Conservation (phyloP, 2,888 invertebrate genomes). For the Euphydryas editha region DNA sequence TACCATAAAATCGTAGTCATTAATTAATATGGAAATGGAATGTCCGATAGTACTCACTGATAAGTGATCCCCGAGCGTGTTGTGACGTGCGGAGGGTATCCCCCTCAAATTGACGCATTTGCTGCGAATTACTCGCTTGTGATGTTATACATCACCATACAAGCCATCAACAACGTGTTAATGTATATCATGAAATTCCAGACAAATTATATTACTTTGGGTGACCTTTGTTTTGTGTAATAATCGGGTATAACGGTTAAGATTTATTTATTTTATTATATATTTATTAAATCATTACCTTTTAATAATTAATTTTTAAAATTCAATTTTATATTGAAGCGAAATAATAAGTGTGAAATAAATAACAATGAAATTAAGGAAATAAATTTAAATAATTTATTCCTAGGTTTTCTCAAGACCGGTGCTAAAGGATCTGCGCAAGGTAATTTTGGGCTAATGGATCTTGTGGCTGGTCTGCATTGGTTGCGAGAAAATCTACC, state of each 20-base stretch:
- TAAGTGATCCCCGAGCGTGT: constrained; percentile 34
- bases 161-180: constrained; percentile 17
- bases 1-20: constrained; percentile 27
- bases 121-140: constrained; percentile 30
- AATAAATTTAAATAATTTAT: neutral
- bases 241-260: neutral
- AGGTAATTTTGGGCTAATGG: constrained; percentile 96
- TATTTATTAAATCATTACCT: too few relatives aligned
- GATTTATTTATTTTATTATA: too few relatives aligned
- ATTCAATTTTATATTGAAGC: too few relatives aligned
- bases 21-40: constrained; percentile 39
- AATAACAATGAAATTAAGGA: too few relatives aligned
- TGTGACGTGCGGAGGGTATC: constrained; percentile 28
- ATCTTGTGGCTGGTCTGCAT: constrained; percentile 96
- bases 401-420: constrained; percentile 93
- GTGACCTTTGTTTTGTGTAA: neutral
- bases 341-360: neutral
- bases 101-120: constrained; percentile 38
- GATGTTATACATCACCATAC: constrained; percentile 33
- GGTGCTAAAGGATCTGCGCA: constrained; percentile 94
- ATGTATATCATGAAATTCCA: constrained; percentile 10
- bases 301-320: neutral
- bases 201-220: constrained; percentile 4
- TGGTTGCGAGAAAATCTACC: constrained; percentile 98
- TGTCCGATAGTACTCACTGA: constrained; percentile 32